Base-by-base conservation (phyloP, 2,797 vertebrate genomes). In the Clarias platycephalus region DNA sequence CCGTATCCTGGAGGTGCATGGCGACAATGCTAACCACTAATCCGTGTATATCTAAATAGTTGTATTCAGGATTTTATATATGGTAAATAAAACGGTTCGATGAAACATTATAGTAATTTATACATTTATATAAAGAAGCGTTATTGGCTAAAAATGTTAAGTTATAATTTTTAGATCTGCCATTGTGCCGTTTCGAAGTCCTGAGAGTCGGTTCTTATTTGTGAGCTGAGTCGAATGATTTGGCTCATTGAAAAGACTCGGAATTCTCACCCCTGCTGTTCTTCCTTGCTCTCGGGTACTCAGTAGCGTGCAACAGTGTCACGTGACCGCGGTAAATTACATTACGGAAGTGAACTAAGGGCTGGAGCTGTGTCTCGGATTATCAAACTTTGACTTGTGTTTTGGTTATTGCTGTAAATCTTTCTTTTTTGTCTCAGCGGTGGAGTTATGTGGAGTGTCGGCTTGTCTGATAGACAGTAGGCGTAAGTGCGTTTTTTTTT, bases 401-500 rank as follows among this genome's bases (percentile, higher is more conserved):
- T 78, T 62, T n/a, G 6, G 74, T 20, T 24, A 34, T 58, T 13
- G 53, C 2, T 40, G 37, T 37, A 44, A 40, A 63, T 63, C 7
- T 18, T 13, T 63, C 12, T 79, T 79, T 44, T 63, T 34, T 40
- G 58, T 79, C 15, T 44, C 13, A 16, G 34, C n/a, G 13, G 15
- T 18, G 76, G 58, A 44, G 63, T 63, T 79, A 63, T 79, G 76
- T 9, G 57, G 58, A 40, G 24, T 63, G 76, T 76, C 71, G 20
- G 63, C 60, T 68, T 24, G 34, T 49, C 53, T 31, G 53, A 78
- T 10, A 62, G 53, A 26, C 80, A 63, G 4, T 63, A 85, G 83
- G 34, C 63, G 80, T 85, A 70, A 85, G 84, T 85, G 49, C 12
- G 49, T 53, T 53, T 53, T 40, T 66, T 57, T 31, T 53, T 53